Conservation (phyloP, 1,140 invertebrate species). For the Stenopsyche tienmushanensis region DNA sequence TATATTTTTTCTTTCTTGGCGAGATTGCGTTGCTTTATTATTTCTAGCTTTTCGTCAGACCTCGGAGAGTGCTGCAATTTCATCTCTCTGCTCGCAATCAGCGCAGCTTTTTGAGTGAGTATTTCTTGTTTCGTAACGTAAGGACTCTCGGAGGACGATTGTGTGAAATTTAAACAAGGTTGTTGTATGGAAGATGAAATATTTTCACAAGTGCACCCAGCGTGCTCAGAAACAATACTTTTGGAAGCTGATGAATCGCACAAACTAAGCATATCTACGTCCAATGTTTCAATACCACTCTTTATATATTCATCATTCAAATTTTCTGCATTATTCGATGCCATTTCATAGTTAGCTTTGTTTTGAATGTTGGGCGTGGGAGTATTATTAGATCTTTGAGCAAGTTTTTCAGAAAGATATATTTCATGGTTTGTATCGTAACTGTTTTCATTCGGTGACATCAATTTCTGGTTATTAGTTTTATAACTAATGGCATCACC, state of each 20-base stretch:
- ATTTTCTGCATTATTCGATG: not conserved
- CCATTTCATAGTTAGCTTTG: not conserved
- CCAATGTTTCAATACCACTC: too few species aligned
- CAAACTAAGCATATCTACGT: too few species aligned
- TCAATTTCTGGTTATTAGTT: not conserved
- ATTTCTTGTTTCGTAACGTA: constrained; percentile 57
- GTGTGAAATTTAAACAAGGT: constrained; percentile 17
- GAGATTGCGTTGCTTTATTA: constrained; percentile 55
- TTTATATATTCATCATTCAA: not conserved
- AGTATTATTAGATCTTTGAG: not conserved
- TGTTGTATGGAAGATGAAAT: constrained; percentile 33
- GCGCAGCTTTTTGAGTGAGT: constrained; percentile 54
- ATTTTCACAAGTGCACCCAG: constrained; percentile 34
- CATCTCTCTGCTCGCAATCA: constrained; percentile 48
- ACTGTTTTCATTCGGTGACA: not conserved
- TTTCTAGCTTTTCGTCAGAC: constrained; percentile 54
- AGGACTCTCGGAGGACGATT: constrained; percentile 51
- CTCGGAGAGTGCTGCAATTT: constrained; percentile 45
- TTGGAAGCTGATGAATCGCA: too few species aligned
- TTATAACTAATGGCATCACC: too few species aligned
- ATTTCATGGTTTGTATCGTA: too few species aligned
- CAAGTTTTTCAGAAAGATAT: too few species aligned
- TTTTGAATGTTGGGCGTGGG: not conserved
- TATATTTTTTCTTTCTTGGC: constrained; percentile 56
- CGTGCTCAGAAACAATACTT: not conserved